These are phyloP conservation scores for Gallirallus australis DNA, from an alignment of 2,797 vertebrate species.

Conservation along the genomic window DNA sequence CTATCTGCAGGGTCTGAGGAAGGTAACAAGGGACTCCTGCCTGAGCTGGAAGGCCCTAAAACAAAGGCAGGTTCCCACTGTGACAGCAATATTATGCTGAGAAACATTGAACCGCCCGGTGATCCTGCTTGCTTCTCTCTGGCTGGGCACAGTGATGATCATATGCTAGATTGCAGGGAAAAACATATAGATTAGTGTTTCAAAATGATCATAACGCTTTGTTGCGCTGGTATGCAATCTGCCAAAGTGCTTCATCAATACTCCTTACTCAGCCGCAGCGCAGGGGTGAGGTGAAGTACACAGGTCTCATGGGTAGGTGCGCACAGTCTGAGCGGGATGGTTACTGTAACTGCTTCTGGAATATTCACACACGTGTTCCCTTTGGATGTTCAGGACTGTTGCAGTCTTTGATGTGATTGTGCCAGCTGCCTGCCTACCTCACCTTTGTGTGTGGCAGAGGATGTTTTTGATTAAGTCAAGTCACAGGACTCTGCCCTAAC, in stretches of 20 bases:
- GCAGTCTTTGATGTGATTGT: fast-evolving
- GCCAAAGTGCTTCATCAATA: conserved; percentile 30
- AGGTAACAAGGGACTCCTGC: background rate
- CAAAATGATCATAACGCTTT: background rate
- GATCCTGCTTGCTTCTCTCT: background rate
- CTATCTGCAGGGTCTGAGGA: background rate
- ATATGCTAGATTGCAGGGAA: background rate
- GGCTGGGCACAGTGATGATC: background rate
- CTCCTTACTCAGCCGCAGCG: background rate
- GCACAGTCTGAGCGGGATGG: background rate
- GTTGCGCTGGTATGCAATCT: background rate
- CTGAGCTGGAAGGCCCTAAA: background rate
- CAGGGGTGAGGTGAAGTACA: background rate
- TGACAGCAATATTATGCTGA: background rate
- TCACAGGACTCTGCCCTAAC: fast-evolving
- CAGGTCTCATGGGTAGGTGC: background rate
- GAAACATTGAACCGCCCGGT: background rate
- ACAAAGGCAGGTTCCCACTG: background rate
- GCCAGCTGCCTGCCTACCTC: background rate
- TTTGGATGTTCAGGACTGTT: fast-evolving
- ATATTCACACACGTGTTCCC: fast-evolving
- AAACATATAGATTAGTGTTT: conserved; percentile 6
- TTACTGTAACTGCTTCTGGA: background rate
- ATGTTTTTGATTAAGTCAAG: background rate
- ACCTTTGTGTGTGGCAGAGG: fast-evolving